Base-by-base conservation (phyloP, 30 jellyfish, hydroid and myxozoan species). In the Sanderia malayensis region DNA sequence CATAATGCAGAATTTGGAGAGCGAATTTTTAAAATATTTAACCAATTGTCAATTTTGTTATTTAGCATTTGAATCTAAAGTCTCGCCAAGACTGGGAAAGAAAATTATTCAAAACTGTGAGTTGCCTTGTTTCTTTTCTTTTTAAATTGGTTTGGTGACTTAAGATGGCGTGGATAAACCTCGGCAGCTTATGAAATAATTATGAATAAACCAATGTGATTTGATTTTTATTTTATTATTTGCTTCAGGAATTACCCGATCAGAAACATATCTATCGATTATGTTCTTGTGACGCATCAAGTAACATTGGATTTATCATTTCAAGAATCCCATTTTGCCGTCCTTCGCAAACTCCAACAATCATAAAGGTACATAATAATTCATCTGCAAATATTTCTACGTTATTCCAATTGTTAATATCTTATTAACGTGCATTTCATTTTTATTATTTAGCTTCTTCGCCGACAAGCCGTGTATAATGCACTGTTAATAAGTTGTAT, bases 261-360 rank as follows among this genome's bases (percentile, higher is more conserved):
- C 74, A 82, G 32, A 82, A 70, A 13, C 95, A 83, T 31, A 44
- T 65, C 33, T 83, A 74, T 47, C 95, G 95, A 32, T 37, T 71
- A 17, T 25, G 45, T 10, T 84, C 74, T 9, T 65, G 82, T n/a
- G 65, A 64, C 1, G 32, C 67, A 22, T 52, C 78, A 15, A 22
- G 73, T 29, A 69, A 73, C 60, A 18, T 72, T 53, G 95, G 95
- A 2, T 73, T 83, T 19, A 25, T 83, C 2, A 69, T 83, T 58
- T 82, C 88, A 27, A 61, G 95, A 31, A 31, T 83, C 2, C 95
- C 85, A 7, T 83, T 83, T 61, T 88, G 67, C 21, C 95, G 73
- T 30, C 84, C 95, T 9, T 53, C 79, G 2, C 95, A 83, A 45
- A 88, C 58, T 0, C 84, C 74, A 15, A 19, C 75, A 17, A 64